Base-by-base conservation (phyloP, 2,888 invertebrate genomes). In the Drosophila percnosoma region DNA sequence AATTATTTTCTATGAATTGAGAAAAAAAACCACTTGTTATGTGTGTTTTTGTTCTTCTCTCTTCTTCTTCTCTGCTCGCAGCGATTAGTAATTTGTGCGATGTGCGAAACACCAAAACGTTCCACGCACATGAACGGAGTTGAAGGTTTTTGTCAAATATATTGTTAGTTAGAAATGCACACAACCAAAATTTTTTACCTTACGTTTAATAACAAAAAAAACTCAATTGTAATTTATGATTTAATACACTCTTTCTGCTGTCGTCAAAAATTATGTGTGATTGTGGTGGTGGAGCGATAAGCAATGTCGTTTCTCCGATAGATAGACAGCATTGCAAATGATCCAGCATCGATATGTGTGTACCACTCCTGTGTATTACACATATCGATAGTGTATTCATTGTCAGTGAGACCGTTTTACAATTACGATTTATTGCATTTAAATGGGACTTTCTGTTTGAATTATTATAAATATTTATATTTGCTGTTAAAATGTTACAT, bases 21-120 rank as follows among this genome's bases (percentile, higher is more conserved):
- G 45, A 45, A 45, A 45, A 45, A 42, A 87, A 86, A 86, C 86
- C 86, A 86, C 86, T 86, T 86, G 86, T 86, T 86, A 88, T 83
- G 81, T 77, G 74, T 82, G 73, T 80, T 45, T 45, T 45, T 45
- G 45, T 45, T 45, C 45, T 24, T 45, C 24, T 15, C 13, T 45
- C 45, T 45, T 45, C 45, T 45, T 45, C 45, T 45, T 75, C 73
- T 72, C 51, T 68, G 21, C 55, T 60, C 53, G 31, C 53, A 45
- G 53, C 60, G 60, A 62, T 51, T 31, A n/a, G 53, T 61, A 54
- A 67, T 65, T 77, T 45, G 24, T 27, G 68, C 74, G 53, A 66
- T 75, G 75, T 52, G 57, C 62, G 74, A 85, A 85, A 83, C 81
- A 83, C 78, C 68, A 80, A 45, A 72, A 73, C 78, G 76, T 80